A percentile compares a stretch with the other conserved stretches of the same genome.
Evolutionary conservation across 2,888 invertebrate species (phyloP).

Genomic region (Stratiomys singularior): DNA sequence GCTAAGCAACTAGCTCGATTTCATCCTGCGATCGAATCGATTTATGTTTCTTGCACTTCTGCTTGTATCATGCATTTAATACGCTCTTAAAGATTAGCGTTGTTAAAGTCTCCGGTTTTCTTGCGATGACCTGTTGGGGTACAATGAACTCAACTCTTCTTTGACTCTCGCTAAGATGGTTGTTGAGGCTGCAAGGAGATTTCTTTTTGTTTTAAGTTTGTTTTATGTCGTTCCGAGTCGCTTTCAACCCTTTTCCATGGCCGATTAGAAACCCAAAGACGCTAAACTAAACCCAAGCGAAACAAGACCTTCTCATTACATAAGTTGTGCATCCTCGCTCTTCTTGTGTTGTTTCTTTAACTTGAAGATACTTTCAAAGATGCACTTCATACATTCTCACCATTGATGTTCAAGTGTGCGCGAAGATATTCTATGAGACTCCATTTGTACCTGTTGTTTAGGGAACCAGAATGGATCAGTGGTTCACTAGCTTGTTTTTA

Average conservation of each 20-base stretch:
- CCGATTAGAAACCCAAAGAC: constrained; percentile 33
- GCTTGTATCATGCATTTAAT: background rate
- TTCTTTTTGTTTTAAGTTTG: background rate
- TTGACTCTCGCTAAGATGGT: background rate
- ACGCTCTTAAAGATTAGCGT: background rate
- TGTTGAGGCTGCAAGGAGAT: background rate
- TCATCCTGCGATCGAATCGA: constrained; percentile 8
- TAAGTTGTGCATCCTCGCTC: constrained; percentile 25
- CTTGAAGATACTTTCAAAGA: background rate
- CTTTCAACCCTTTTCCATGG: background rate
- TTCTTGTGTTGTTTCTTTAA: background rate
- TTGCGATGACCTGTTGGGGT: constrained; percentile 17
- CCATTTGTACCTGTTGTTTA: background rate
- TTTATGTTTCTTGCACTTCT: background rate
- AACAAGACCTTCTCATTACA: constrained; percentile 13
- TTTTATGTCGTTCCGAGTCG: background rate
- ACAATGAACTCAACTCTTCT: constrained; percentile 3
- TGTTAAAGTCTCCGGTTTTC: background rate
- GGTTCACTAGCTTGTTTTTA: background rate
- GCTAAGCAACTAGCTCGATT: background rate
- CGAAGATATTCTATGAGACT: background rate
- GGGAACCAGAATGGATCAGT: background rate
- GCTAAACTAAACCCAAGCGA: background rate
- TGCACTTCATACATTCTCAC: constrained; percentile 1
- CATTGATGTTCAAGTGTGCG: constrained; percentile 1